Base-by-base conservation (phyloP, 2,797 vertebrate genomes). In the Bufotes viridis region DNA sequence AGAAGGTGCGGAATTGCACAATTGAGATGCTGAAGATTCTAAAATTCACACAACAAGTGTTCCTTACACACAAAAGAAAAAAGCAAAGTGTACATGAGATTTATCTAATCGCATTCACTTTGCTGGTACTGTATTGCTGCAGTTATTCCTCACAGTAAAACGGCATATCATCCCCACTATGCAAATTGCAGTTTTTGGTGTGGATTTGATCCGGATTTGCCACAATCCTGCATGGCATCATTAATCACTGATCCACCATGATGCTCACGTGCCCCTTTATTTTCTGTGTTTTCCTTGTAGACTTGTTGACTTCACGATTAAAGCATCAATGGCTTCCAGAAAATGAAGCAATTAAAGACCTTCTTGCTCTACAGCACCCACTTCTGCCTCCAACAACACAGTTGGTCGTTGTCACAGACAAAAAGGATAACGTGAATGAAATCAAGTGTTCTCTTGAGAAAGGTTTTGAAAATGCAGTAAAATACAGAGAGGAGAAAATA, bases 401-500 rank as follows among this genome's bases (percentile, higher is more conserved):
- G 49, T 29, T 85, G 58, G 34, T 42, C 17, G 26, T 85, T 65
- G 70, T 85, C 13, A 75, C 58, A 78, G n/a, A n/a, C 17, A 13
- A 78, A 17, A 61, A 17, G 61, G 84, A 78, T 5, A 49, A 78
- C 51, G 74, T 85, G 42, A 58, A 78, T 29, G 60, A 58, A 34
- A 49, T 65, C 3, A 53, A 78, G 58, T 10, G 1, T 34, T 12
- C 8, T 78, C 49, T 85, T 22, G 49, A 78, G 10, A 42, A 18
- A 26, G 72, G 42, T 63, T 85, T 85, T 67, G 74, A 85, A 24
- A 63, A 65, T 26, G 65, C n/a, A 69, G 65, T 69, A n/a, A 42
- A 78, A 22, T 85, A 85, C 34, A 63, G 14, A 51, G 60, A 53
- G 34, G 15, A 85, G 42, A 55, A 53, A 85, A 85, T 85, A 53